A percentile compares a stretch with the other conserved stretches of the same genome.
Evolutionary conservation across 1,140 invertebrate species (phyloP).

Genomic region (Monomorium pharaonis): DNA sequence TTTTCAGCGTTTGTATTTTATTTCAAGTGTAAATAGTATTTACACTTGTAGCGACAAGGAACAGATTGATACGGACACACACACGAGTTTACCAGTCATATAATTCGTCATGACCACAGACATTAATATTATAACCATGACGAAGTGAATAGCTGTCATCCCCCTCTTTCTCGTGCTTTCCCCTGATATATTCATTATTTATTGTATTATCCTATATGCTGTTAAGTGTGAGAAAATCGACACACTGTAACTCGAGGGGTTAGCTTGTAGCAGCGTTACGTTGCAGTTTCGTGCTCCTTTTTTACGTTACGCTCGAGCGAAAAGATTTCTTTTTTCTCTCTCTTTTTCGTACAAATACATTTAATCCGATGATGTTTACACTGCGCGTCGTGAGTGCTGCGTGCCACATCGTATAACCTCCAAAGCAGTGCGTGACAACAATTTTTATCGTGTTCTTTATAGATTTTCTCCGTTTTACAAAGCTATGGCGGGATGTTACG

Average conservation of each 20-base stretch:
- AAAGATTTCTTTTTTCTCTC: not conserved
- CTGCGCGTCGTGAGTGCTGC: not conserved
- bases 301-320: not conserved
- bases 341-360: not conserved
- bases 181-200: constrained; percentile 18
- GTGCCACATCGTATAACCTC: constrained; percentile 48
- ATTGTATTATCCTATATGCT: constrained; percentile 6
- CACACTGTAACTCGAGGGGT: not conserved
- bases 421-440: not conserved
- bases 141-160: not conserved
- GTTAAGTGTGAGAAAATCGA: not conserved
- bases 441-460: not conserved
- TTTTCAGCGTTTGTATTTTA: too few species aligned
- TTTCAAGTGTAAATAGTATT: too few species aligned
- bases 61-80: too few species aligned
- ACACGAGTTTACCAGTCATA: not conserved
- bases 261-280: not conserved
- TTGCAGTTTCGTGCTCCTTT: not conserved
- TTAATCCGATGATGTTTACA: constrained; percentile 21
- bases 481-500: constrained; percentile 83
- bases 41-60: too few species aligned
- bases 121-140: constrained; percentile 29
- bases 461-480: not conserved
- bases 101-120: not conserved
- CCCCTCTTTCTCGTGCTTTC: too few species aligned